phyloP scores from a whole-genome alignment of 2,888 invertebrate species.

The Temnothorax ravouxi region DNA sequence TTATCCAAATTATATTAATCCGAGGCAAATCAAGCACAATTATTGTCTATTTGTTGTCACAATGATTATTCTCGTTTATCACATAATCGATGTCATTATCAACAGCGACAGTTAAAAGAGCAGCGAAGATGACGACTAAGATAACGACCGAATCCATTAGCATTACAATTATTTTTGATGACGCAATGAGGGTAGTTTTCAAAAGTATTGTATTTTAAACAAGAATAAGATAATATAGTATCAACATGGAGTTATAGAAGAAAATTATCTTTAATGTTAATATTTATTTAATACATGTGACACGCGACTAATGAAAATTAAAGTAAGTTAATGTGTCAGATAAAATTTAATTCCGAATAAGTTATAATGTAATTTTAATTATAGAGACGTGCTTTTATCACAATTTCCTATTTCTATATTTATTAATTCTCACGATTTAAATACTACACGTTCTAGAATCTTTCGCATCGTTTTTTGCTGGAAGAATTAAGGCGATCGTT shows the following conservation, averaged over 20 bases:
- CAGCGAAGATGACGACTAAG: not conserved
- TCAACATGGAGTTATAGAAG: not conserved
- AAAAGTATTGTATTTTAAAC: not conserved
- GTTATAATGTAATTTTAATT: not conserved
- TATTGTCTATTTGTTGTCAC: not conserved
- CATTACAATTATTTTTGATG: not conserved
- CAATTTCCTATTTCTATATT: not conserved
- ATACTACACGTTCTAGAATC: not conserved
- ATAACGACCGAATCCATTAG: not conserved
- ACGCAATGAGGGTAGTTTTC: not conserved
- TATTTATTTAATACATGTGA: not conserved
- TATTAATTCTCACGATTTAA: not conserved
- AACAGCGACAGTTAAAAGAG: not conserved
- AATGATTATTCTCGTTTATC: not conserved
- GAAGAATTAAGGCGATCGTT: not conserved
- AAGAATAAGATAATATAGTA: not conserved
- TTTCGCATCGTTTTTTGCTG: not conserved
- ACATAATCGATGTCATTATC: not conserved
- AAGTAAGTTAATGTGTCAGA: too few species aligned
- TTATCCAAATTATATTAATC: conserved; percentile 4
- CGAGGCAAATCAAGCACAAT: not conserved
- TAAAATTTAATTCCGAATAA: not conserved
- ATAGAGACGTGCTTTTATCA: not conserved
- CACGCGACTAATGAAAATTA: too few species aligned
- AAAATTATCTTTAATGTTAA: not conserved